A percentile compares a stretch with the other conserved stretches of the same genome.
Evolutionary conservation across 2,888 invertebrate species (phyloP).

Genomic region (Tenthredo amoena): DNA sequence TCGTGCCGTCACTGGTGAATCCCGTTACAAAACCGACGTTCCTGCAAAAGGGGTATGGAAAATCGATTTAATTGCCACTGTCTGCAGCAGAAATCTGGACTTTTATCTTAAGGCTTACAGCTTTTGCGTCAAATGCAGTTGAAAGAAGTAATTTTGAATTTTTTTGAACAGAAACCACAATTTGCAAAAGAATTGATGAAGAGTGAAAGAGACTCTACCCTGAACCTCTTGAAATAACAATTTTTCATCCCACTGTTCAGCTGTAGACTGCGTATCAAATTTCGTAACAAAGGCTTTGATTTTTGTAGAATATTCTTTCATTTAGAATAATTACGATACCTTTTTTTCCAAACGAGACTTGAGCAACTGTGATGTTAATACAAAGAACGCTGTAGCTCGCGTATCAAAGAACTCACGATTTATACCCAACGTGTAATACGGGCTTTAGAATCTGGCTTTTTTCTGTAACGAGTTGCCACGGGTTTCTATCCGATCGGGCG

Average conservation of each 20-base stretch:
- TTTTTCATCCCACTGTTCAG: neutral
- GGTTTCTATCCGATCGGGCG: slow-evolving; percentile 57
- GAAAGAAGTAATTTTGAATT: neutral
- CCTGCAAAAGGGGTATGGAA: neutral
- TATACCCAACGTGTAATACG: slow-evolving; percentile 41
- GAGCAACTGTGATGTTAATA: neutral
- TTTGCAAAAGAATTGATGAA: neutral
- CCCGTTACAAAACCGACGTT: slow-evolving; percentile 30
- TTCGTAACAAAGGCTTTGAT: neutral
- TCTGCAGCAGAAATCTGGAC: slow-evolving; percentile 18
- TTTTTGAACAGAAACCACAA: no score
- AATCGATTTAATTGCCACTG: slow-evolving; percentile 15
- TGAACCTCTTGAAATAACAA: neutral
- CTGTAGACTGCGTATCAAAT: neutral
- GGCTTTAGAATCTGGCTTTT: slow-evolving; percentile 31
- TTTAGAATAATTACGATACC: neutral
- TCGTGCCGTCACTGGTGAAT: slow-evolving; percentile 9
- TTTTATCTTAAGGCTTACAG: neutral
- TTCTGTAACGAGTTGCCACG: slow-evolving; percentile 49
- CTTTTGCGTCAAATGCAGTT: neutral
- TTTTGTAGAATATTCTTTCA: neutral
- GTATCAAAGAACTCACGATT: slow-evolving; percentile 33
- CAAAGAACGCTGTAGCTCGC: slow-evolving; percentile 26
- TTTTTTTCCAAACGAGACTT: neutral
- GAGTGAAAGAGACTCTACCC: neutral